Base-by-base conservation (phyloP, 2,888 invertebrate species). In the Tinea semifulvella region DNA sequence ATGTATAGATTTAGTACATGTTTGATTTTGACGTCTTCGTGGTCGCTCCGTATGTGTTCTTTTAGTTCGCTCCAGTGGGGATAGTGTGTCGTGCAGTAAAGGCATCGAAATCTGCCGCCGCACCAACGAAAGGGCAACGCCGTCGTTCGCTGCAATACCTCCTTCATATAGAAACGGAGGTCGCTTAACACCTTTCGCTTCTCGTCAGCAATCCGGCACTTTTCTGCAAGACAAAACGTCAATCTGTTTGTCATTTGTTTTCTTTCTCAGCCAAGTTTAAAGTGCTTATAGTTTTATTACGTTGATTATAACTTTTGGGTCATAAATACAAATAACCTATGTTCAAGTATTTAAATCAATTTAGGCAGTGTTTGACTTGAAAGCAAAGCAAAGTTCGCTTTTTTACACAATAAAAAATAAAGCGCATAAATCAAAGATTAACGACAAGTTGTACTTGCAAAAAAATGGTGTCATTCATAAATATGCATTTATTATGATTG, bases 51-150 rank as follows among this genome's bases (percentile, higher is more conserved):
- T 2, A 17, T 11, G 27, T 42, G 42, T 7, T 26, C 27, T 3
- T 5, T 8, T 5, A 42, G 11, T 2, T 42, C 27, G 17, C 4
- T 7, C 42, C 27, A 26, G 8, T 27, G 26, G 5, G 27, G 6
- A 16, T 27, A 27, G 16, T 18, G 11, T 8, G 2, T 18, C 2
- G 18, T 19, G 13, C 42, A 42, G 17, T 42, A 42, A 2, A 27
- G 3, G 16, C 42, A 42, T 3, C 18, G 18, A 18, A 17, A 42
- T 7, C 26, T 8, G 1, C 28, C 28, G 7, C 42, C 27, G 27
- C 20, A 28, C 42, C 42, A 27, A 10, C 18, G 18, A 20, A 42
- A 42, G 2, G 42, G 42, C 8, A 42, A 8, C n/a, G 42, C 42
- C n/a, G 25, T 42, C 13, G 42, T 27, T 6, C 18, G 11, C n/a